These are phyloP conservation scores for Acromyrmex echinatior DNA, from an alignment of 1,140 invertebrate genomes.

Conservation along the genomic window DNA sequence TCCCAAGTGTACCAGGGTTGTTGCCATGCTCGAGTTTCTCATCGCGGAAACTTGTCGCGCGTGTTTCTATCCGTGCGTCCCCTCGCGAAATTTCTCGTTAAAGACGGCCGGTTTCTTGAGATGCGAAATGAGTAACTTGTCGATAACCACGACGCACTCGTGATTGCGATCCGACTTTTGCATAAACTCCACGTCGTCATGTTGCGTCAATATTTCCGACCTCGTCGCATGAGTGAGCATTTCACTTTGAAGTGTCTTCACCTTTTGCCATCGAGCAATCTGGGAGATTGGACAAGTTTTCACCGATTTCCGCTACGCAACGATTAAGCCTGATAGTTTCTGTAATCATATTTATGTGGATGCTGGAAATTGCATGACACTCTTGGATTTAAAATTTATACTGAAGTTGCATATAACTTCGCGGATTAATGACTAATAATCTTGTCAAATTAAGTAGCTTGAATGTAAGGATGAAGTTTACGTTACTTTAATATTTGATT, in stretches of 20 bases:
- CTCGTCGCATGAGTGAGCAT: slow-evolving; percentile 23
- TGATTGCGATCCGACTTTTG: slow-evolving; percentile 44
- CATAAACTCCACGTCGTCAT: slow-evolving; percentile 36
- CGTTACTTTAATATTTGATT: slow-evolving; percentile 9
- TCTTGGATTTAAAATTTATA: neutral
- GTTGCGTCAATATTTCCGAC: slow-evolving; percentile 46
- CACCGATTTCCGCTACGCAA: neutral
- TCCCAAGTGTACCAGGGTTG: neutral
- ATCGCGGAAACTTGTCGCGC: slow-evolving; percentile 31
- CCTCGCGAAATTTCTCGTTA: slow-evolving; percentile 35
- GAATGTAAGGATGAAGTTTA: slow-evolving; percentile 5
- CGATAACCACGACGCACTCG: slow-evolving; percentile 50
- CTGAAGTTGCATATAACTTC: neutral
- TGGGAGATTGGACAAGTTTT: slow-evolving; percentile 60
- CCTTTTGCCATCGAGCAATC: slow-evolving; percentile 44
- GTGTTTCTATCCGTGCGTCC: neutral
- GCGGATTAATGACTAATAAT: slow-evolving; percentile 3
- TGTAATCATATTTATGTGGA: slow-evolving; percentile 21
- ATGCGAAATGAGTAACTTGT: slow-evolving; percentile 67
- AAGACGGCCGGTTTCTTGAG: slow-evolving; percentile 22
- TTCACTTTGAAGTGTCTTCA: slow-evolving; percentile 22
- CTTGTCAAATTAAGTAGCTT: neutral
- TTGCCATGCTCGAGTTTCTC: neutral
- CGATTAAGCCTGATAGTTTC: slow-evolving; percentile 9
- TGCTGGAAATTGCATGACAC: neutral